Evolutionary conservation across 2,888 invertebrate species (phyloP), one percentile per base, ranked within the genome.

Genomic region (Ypsolopha scabrella): DNA sequence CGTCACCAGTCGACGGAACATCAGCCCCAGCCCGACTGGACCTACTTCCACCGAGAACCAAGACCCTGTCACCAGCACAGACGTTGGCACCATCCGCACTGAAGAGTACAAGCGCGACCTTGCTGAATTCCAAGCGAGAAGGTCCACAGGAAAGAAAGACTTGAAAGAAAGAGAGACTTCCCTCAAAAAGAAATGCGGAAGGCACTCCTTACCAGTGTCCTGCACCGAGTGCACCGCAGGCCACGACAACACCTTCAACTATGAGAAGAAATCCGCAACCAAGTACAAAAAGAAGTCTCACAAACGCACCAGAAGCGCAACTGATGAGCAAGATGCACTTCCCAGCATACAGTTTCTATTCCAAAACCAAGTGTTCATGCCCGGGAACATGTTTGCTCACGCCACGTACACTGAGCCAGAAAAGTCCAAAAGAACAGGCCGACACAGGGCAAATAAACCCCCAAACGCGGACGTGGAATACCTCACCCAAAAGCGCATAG

Each of bases 361-460:
- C 56, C 85, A 85, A 64, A 86, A 87, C 57, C 86, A 87, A 60
- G 82, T 87, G 14, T 86, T 87, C 55, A 80, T 87, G 82, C 85
- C 85, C 8, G 81, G 86, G 0, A 75, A 80, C 55, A 52, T 73
- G 56, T 70, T 70, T 51, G 63, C 69, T 11, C 57, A 67, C 1
- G 54, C 66, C 0, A 65, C 80, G 0, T 76, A 68, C 54, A 70
- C 81, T 1, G 82, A 82, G 54, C 74, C 81, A 8, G 62, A 64
- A 6, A 72, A 68, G 56, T 51, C 58, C 6, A 69, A 64, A 48
- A 64, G 62, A 1, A 57, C 60, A 6, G 55, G 67, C 63, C 64
- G 65, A 10, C 67, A 68, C 36, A 67, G 58, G 55, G 54, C 57
- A 37, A 60, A 60, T 51, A 63, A 70, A 51, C 71, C 77, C 7